Conservation (phyloP, 2,113 vertebrate genomes). For the Cheilinus undulatus region DNA sequence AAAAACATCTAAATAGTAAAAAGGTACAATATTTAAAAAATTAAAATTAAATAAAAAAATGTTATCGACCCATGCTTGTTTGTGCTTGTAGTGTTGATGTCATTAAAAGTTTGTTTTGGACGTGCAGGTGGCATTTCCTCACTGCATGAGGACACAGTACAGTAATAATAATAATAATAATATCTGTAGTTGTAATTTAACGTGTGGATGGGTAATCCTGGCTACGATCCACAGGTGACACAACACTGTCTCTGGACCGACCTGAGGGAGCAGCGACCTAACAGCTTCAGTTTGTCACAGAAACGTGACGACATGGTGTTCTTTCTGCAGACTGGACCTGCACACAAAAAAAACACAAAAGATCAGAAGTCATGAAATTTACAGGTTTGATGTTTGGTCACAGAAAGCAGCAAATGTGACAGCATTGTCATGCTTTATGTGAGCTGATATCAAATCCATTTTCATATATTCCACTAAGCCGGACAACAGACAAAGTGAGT, state of each 20-base stretch:
- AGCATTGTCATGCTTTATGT: no score
- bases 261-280: constrained; percentile 88
- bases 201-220: neutral
- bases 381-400: neutral
- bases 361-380: neutral
- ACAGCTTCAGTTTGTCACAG: constrained; percentile 89
- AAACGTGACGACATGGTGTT: constrained; percentile 90
- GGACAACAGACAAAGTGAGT: neutral
- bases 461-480: neutral
- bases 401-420: neutral
- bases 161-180: neutral
- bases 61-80: neutral
- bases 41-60: neutral
- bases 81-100: neutral
- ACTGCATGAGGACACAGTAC: constrained; percentile 21
- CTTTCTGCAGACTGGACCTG: constrained; percentile 86
- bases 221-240: constrained; percentile 82
- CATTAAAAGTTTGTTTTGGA: constrained; percentile 31
- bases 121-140: neutral
- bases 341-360: constrained; percentile 19
- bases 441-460: no score
- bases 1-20: neutral
- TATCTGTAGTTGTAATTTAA: constrained; percentile 1
- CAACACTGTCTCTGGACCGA: constrained; percentile 91
- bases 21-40: neutral